A percentile compares a stretch with the other conserved stretches of the same genome.
Conservation (phyloP, 2,113 vertebrate species). For the Talpa occidentalis region DNA sequence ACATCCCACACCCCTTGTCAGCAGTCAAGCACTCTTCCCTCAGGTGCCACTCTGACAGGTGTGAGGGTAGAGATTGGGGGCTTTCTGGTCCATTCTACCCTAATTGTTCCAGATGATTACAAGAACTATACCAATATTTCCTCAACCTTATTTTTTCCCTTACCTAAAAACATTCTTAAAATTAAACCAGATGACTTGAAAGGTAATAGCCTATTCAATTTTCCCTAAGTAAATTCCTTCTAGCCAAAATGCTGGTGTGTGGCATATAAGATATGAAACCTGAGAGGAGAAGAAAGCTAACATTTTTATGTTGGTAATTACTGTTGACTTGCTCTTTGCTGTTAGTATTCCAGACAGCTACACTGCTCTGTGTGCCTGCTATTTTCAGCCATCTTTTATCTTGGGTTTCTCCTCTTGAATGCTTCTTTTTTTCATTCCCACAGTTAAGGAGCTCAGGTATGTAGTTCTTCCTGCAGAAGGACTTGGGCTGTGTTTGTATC, state of each 20-base stretch:
- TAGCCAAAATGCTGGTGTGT: neutral
- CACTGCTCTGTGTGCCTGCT: slow-evolving; percentile 27
- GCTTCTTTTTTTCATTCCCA: neutral
- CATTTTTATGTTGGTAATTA: slow-evolving; percentile 60
- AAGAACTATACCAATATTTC: neutral
- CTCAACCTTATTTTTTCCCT: slow-evolving; percentile 29
- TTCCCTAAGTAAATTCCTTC: slow-evolving; percentile 48
- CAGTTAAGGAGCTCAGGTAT: neutral
- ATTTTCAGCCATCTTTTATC: slow-evolving; percentile 47
- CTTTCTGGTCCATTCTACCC: neutral
- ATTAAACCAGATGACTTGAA: slow-evolving; percentile 41
- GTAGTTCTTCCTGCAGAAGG: slow-evolving; percentile 14
- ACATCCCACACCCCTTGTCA: neutral
- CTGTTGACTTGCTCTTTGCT: slow-evolving; percentile 31
- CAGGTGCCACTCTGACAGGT: neutral
- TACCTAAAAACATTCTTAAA: slow-evolving; percentile 36
- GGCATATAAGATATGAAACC: neutral
- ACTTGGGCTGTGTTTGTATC: neutral
- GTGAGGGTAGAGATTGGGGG: neutral
- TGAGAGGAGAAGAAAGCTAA: slow-evolving; percentile 28
- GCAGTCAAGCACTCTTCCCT: neutral
- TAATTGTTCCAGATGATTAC: neutral
- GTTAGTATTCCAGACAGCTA: slow-evolving; percentile 65
- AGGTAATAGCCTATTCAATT: slow-evolving; percentile 42
- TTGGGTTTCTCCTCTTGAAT: neutral